These are phyloP conservation scores for Aelia acuminata DNA, from an alignment of 2,888 invertebrate species.

Conservation along the genomic window DNA sequence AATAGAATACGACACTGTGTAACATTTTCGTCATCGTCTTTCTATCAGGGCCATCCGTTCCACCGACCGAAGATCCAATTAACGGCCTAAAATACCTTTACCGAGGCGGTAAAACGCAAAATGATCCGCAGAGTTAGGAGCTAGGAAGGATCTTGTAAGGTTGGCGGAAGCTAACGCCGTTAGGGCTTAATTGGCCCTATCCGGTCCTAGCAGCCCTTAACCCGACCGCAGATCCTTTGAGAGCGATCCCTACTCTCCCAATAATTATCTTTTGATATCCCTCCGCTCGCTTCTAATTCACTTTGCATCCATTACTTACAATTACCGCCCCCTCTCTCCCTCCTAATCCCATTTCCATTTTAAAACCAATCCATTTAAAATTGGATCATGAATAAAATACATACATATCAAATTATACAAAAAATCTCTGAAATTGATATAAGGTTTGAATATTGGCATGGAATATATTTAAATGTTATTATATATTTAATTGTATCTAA, in stretches of 20 bases:
- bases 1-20: no score
- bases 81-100: not conserved
- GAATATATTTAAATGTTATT: no score
- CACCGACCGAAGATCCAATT: no score
- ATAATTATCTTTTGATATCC: conserved; percentile 44
- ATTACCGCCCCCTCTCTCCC: not conserved
- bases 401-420: not conserved
- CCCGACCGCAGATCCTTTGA: not conserved
- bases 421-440: not conserved
- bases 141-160: not conserved
- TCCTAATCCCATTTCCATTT: not conserved
- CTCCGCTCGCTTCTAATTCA: conserved; percentile 10
- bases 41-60: no score
- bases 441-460: no score
- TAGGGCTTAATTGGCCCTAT: conserved; percentile 28
- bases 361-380: not conserved
- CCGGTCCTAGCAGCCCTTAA: conserved; percentile 23
- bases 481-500: no score
- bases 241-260: not conserved
- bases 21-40: no score
- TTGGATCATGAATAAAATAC: not conserved
- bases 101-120: not conserved
- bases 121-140: not conserved
- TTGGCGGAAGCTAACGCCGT: not conserved
- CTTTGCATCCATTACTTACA: conserved; percentile 31